Percentiles rank a stretch among this genome's conserved stretches.
Evolutionary conservation across 2,888 invertebrate species (phyloP).

Genomic region (Crioceris asparagi): DNA sequence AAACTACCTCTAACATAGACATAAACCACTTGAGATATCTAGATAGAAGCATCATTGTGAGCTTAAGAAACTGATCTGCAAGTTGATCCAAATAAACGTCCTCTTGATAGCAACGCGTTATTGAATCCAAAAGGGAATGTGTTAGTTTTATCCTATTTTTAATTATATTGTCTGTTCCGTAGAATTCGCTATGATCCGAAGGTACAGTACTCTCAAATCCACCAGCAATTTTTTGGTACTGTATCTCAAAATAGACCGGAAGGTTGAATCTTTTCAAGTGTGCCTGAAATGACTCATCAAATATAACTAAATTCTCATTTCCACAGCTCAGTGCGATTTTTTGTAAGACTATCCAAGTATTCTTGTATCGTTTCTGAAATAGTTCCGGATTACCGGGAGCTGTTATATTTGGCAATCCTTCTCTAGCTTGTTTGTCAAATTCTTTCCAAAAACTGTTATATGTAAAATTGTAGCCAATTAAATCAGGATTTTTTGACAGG

Average conservation of each 20-base stretch:
- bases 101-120: conserved; percentile 57
- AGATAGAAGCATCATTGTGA: conserved; percentile 72
- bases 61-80: conserved; percentile 78
- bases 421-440: conserved; percentile 68
- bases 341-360: conserved; percentile 64
- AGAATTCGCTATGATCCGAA: conserved; percentile 19
- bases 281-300: conserved; percentile 63
- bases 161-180: conserved; percentile 29
- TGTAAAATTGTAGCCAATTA: conserved; percentile 63
- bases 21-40: conserved; percentile 68
- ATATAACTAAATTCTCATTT: conserved; percentile 48
- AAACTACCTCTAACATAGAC: conserved; percentile 16
- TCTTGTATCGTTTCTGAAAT: conserved; percentile 72
- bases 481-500: conserved; percentile 28
- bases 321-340: conserved; percentile 58
- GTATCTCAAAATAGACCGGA: conserved; percentile 92
- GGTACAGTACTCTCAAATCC: conserved; percentile 41
- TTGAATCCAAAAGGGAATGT: conserved; percentile 39
- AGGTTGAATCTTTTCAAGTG: conserved; percentile 78
- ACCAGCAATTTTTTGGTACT: conserved; percentile 88
- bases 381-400: conserved; percentile 86
- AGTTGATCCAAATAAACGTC: conserved; percentile 70
- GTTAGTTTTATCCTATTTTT: conserved; percentile 39
- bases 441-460: conserved; percentile 83
- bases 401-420: conserved; percentile 74